Evolutionary conservation across 2,888 invertebrate genomes (phyloP), one percentile per base, ranked within the genome.

Genomic region (Mimumesa dahlbomi): DNA sequence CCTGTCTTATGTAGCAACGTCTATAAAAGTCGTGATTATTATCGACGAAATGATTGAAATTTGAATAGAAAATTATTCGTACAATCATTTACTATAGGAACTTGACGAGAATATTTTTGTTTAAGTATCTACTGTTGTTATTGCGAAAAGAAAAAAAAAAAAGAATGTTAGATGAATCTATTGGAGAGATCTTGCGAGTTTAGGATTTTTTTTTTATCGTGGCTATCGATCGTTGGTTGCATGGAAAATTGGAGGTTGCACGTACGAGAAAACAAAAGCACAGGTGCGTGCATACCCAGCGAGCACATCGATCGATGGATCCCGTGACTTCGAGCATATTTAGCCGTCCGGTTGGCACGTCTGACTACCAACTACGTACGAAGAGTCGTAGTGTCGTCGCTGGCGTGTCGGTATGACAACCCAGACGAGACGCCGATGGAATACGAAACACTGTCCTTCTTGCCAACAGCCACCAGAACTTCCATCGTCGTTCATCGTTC

Each of bases 331-430:
- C 48, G 75, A 77, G 71, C 66, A 78, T 76, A 83, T 79, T 81
- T 75, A 83, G 74, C 49, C 75, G 77, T 75, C 75, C 73, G 59
- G 67, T 64, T 68, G 76, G 71, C 83, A 79, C 73, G 78, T 82
- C 82, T 82, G 79, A 75, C 72, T 83, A 78, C 78, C 83, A 85
- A 81, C 72, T 81, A 79, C 72, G 63, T 63, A 63, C 58, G 25
- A 31, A 65, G 56, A 67, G 54, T 49, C 67, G 31, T 48, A 58
- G 67, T 58, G 70, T 78, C 70, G 79, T 62, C 68, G 78, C 72
- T 75, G 77, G 80, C 81, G 81, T 80, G 83, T 82, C 71, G 82
- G 83, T 83, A 81, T 84, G 82, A 85, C 79, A 81, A 77, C 66
- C 77, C 77, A 73, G 77, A 80, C 80, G 64, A 70, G 31, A 76